Evolutionary conservation across 2,113 vertebrate species (phyloP).

Genomic region (Apus apus): DNA sequence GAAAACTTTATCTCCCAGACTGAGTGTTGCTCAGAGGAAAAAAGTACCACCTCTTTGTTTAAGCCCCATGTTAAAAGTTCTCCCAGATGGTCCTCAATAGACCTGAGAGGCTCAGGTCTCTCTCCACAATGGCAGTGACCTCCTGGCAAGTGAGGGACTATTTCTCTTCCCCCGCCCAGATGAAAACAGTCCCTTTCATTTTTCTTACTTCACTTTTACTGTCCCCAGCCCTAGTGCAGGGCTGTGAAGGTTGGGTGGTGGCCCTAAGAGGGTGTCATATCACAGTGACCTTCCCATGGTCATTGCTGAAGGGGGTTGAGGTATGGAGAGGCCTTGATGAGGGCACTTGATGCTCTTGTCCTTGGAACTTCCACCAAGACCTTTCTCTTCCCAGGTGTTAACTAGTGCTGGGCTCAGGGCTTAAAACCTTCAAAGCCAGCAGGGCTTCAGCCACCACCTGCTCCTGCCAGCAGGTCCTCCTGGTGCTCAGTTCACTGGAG

Average conservation of each 20-base stretch:
- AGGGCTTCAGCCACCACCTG: background rate
- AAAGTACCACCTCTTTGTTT: background rate
- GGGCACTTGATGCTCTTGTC: fast-evolving
- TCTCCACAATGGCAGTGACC: background rate
- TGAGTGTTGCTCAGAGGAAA: background rate
- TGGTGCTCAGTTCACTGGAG: background rate
- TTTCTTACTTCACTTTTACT: background rate
- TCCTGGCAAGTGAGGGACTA: background rate
- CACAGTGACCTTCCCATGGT: background rate
- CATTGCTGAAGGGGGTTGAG: background rate
- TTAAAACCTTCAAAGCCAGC: background rate
- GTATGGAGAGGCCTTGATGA: background rate
- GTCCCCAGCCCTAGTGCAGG: background rate
- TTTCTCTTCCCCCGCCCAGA: background rate
- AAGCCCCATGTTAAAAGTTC: background rate
- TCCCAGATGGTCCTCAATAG: background rate
- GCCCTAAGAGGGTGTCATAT: background rate
- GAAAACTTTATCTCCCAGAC: background rate
- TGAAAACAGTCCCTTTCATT: background rate
- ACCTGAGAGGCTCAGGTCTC: background rate
- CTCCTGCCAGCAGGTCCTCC: background rate
- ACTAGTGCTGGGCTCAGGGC: background rate
- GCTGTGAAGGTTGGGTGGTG: background rate
- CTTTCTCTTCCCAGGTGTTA: background rate
- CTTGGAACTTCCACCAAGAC: background rate